These are phyloP conservation scores for Arctocebus calabarensis DNA, from an alignment of 2,797 vertebrate species.

Conservation along the genomic window DNA sequence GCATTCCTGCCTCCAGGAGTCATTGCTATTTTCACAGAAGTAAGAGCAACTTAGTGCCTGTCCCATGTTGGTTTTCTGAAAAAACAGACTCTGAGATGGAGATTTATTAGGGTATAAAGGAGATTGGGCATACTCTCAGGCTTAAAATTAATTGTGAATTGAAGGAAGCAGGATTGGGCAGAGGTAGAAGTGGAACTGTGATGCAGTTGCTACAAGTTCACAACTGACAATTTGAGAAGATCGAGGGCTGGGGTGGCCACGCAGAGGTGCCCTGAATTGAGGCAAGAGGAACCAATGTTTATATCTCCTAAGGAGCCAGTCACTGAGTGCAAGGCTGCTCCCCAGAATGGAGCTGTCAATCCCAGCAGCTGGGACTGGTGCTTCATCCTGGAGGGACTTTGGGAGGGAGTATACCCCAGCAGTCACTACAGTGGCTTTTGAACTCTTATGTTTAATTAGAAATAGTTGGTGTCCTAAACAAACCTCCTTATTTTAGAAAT, in stretches of 20 bases:
- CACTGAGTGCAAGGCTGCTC: not conserved
- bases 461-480: not conserved
- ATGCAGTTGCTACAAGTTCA: not conserved
- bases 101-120: not conserved
- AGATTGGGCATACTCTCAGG: not conserved
- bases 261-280: not conserved
- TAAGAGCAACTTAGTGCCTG: not conserved
- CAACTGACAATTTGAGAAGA: not conserved
- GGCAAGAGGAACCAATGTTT: not conserved
- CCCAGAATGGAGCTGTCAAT: not conserved
- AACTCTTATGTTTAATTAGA: not conserved
- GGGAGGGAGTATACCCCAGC: not conserved
- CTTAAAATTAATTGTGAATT: not conserved
- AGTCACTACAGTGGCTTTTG: not conserved
- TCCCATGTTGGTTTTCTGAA: not conserved
- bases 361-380: not conserved
- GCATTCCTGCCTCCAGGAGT: not conserved
- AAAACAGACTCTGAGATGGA: not conserved
- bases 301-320: not conserved
- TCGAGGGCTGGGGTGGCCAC: not conserved
- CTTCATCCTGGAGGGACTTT: not conserved
- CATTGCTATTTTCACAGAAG: slow-evolving; percentile 13
- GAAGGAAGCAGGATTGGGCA: not conserved
- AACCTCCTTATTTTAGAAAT: not conserved
- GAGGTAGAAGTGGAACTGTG: not conserved